These are phyloP conservation scores for Leguminivora glycinivorella DNA, from an alignment of 1,140 invertebrate species.

Conservation along the genomic window DNA sequence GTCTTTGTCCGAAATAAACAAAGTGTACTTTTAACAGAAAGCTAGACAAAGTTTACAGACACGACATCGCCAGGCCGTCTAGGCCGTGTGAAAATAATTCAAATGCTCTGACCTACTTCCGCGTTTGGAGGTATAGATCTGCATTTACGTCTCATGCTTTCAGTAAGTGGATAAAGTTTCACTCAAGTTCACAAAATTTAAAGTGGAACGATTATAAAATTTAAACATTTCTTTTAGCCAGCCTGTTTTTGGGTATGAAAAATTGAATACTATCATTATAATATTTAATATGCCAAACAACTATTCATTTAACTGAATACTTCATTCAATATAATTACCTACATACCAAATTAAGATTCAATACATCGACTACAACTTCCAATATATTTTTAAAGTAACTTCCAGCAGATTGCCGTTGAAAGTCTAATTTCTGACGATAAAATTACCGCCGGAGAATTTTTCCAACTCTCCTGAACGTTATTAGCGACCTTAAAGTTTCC, in stretches of 20 bases:
- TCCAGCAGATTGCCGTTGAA: background rate
- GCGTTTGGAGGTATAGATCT: background rate
- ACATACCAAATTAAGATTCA: background rate
- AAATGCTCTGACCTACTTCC: constrained; percentile 1
- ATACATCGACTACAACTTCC: background rate
- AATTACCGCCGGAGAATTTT: background rate
- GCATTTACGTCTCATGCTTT: background rate
- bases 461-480: background rate
- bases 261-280: too few relatives aligned
- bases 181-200: background rate
- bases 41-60: constrained; percentile 2
- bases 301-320: background rate
- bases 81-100: constrained; percentile 13
- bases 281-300: too few relatives aligned
- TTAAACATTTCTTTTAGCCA: too few relatives aligned
- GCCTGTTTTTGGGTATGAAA: too few relatives aligned
- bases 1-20: background rate
- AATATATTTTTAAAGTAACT: background rate
- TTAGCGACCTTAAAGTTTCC: background rate
- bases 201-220: too few relatives aligned
- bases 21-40: background rate
- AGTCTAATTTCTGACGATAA: background rate
- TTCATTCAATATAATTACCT: background rate
- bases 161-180: background rate
- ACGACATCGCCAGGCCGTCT: constrained; percentile 18